Evolutionary conservation across 1,140 invertebrate species (phyloP).

Genomic region (Bombus balteatus): DNA sequence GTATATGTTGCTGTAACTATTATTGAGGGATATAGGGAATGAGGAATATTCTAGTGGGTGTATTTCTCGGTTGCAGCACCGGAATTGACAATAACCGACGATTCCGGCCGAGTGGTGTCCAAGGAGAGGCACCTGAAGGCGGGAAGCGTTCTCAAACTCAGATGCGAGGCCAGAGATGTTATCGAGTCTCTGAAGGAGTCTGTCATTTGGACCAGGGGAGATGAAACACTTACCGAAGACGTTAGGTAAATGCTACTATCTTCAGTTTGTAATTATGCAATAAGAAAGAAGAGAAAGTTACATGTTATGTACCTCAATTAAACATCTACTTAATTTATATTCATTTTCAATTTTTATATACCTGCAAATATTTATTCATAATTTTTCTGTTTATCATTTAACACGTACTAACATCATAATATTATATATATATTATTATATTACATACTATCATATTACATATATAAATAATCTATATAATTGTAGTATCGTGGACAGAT

Average conservation of each 20-base stretch:
- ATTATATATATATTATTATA: too few relatives aligned
- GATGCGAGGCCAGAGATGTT: slow-evolving; percentile 82
- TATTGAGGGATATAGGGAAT: background rate
- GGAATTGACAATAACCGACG: slow-evolving; percentile 83
- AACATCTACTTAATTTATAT: too few relatives aligned
- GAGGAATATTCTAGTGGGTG: background rate
- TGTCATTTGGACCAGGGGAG: slow-evolving; percentile 80
- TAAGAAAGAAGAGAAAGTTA: background rate
- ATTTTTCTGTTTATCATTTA: background rate
- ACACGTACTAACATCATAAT: too few relatives aligned
- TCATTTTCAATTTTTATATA: too few relatives aligned
- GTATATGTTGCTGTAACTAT: background rate
- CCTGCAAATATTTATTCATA: background rate
- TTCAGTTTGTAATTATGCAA: background rate
- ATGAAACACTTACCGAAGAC: slow-evolving; percentile 79
- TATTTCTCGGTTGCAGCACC: slow-evolving; percentile 78
- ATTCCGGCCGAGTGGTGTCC: slow-evolving; percentile 81
- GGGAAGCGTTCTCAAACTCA: slow-evolving; percentile 83
- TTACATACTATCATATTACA: too few relatives aligned
- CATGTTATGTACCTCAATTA: too few relatives aligned
- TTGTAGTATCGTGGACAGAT: too few relatives aligned
- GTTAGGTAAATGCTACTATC: slow-evolving; percentile 76
- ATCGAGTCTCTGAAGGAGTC: slow-evolving; percentile 80
- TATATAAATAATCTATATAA: too few relatives aligned
- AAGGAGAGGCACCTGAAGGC: slow-evolving; percentile 83